Evolutionary conservation across 2,888 invertebrate genomes (phyloP).

Genomic region (Archips xylosteana): DNA sequence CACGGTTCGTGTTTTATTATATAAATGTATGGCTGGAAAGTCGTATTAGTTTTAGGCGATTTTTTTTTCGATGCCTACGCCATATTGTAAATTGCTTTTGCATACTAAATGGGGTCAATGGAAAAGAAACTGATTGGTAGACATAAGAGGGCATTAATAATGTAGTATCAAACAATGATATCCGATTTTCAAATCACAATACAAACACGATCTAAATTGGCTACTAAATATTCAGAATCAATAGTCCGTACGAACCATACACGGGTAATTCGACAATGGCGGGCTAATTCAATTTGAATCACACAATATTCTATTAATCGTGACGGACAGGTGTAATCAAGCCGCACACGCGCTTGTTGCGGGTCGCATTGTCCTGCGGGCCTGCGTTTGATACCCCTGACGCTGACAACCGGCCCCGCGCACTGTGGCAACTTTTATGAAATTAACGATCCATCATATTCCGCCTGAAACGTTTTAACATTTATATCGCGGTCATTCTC

Average conservation of each 20-base stretch:
- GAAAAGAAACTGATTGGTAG: conserved; percentile 1
- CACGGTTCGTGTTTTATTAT: not conserved
- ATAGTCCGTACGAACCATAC: conserved; percentile 74
- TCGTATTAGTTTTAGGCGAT: not conserved
- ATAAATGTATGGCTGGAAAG: too few relatives aligned
- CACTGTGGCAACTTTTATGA: conserved; percentile 43
- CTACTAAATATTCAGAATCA: conserved; percentile 82
- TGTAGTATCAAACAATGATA: conserved; percentile 41
- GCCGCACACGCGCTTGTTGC: conserved; percentile 58
- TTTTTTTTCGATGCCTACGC: not conserved
- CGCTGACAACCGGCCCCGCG: conserved; percentile 48
- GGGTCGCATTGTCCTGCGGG: conserved; percentile 58
- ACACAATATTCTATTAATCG: conserved; percentile 84
- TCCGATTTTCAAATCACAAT: conserved; percentile 44
- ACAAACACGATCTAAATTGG: conserved; percentile 74
- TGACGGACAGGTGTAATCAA: conserved; percentile 84
- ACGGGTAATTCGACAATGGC: conserved; percentile 77
- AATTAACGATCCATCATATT: conserved; percentile 44
- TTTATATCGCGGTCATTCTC: conserved; percentile 19
- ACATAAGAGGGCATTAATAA: conserved; percentile 26
- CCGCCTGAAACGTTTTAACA: conserved; percentile 31
- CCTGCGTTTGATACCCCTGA: conserved; percentile 56
- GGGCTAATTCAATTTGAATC: conserved; percentile 82
- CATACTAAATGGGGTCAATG: not conserved
- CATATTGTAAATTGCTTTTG: not conserved